Percentiles rank a stretch among this genome's conserved stretches.
phyloP scores from a whole-genome alignment of 1,140 invertebrate genomes.

The Bicyclus anynana region DNA sequence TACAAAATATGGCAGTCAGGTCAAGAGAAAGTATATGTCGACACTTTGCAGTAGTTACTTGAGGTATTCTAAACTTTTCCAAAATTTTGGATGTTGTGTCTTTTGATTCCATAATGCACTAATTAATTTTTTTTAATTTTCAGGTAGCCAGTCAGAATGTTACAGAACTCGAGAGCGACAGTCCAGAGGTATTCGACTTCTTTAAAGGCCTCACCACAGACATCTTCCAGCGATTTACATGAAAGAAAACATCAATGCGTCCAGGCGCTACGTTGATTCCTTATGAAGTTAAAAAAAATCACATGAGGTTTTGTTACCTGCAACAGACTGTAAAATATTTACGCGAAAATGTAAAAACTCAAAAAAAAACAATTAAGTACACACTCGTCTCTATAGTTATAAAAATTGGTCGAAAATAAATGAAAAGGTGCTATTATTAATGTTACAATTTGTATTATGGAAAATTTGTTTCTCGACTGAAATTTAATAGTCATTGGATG shows the following conservation, averaged over 20 bases:
- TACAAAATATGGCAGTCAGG: too few species aligned
- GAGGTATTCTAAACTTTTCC: too few species aligned
- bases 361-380: too few species aligned
- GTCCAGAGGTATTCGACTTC: constrained; percentile 59
- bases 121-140: constrained; percentile 17
- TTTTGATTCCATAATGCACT: neutral
- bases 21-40: too few species aligned
- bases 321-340: neutral
- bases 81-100: neutral
- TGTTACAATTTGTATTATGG: neutral
- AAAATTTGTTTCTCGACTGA: too few species aligned
- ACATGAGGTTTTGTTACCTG: neutral
- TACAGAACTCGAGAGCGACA: constrained; percentile 32
- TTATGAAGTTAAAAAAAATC: neutral
- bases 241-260: constrained; percentile 11
- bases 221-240: constrained; percentile 57
- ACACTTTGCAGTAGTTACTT: too few species aligned
- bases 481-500: neutral
- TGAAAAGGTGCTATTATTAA: constrained; percentile 32
- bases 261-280: neutral
- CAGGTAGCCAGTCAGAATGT: constrained; percentile 33
- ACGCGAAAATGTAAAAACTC: too few species aligned
- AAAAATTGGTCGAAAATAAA: constrained; percentile 27
- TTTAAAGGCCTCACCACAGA: constrained; percentile 61
- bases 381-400: too few species aligned